Percentiles rank a stretch among this genome's conserved stretches.
These are phyloP conservation scores for Dinoponera quadriceps DNA, from an alignment of 1,140 invertebrate species.

Conservation along the genomic window DNA sequence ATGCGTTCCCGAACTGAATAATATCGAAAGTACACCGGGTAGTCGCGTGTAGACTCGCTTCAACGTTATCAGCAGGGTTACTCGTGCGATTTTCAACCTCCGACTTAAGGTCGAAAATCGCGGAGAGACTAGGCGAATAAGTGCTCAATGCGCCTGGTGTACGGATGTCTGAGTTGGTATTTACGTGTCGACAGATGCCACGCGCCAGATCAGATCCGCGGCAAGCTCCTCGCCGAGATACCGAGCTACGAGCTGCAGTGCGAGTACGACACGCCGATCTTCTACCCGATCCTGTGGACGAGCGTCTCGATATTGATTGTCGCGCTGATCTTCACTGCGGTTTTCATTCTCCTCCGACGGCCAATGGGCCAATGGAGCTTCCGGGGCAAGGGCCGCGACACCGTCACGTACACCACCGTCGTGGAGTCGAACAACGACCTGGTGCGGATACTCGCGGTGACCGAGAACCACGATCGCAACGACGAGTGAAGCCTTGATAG, in stretches of 20 bases:
- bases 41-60: no score
- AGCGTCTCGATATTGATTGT: conserved; percentile 75
- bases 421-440: conserved; percentile 82
- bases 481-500: conserved; percentile 75
- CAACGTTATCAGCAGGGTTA: no score
- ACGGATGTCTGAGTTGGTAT: conserved; percentile 40
- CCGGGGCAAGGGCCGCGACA: conserved; percentile 77
- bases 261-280: conserved; percentile 61
- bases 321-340: conserved; percentile 56
- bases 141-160: no score
- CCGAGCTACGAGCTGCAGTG: conserved; percentile 79
- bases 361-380: conserved; percentile 78
- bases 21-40: no score
- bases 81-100: no score
- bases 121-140: no score
- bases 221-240: conserved; percentile 75
- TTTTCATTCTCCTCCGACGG: conserved; percentile 77
- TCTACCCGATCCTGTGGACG: conserved; percentile 77
- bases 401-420: conserved; percentile 83
- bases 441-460: conserved; percentile 80
- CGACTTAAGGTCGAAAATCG: no score
- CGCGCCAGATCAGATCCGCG: conserved; percentile 69
- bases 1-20: no score
- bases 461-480: conserved; percentile 75
- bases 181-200: conserved; percentile 75